These are phyloP conservation scores for Sigmodon hispidus DNA, from an alignment of 2,113 vertebrate genomes.

Conservation along the genomic window DNA sequence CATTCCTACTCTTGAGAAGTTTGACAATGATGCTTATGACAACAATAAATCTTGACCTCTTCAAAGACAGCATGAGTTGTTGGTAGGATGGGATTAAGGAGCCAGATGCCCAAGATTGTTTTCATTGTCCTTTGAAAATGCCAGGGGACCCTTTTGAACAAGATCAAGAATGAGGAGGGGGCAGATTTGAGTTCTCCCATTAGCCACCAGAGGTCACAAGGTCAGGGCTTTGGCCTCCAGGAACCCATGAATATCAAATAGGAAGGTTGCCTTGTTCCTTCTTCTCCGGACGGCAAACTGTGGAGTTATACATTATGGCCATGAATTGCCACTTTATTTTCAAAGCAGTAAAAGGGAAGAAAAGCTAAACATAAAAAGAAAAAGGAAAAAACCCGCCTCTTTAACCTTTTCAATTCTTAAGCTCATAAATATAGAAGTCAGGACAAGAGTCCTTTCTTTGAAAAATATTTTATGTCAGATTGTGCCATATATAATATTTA, in stretches of 20 bases:
- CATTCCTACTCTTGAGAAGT: constrained; percentile 34
- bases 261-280: constrained; percentile 62
- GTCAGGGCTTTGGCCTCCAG: constrained; percentile 57
- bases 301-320: constrained; percentile 57
- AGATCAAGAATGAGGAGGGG: not conserved
- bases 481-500: constrained; percentile 58
- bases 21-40: constrained; percentile 53
- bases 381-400: constrained; percentile 54
- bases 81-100: constrained; percentile 68
- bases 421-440: constrained; percentile 65
- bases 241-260: constrained; percentile 28
- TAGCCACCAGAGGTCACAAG: constrained; percentile 63
- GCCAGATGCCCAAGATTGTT: constrained; percentile 71
- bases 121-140: constrained; percentile 71
- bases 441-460: constrained; percentile 60
- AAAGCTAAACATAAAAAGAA: constrained; percentile 61
- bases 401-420: constrained; percentile 73
- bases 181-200: constrained; percentile 57
- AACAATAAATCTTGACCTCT: constrained; percentile 53
- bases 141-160: constrained; percentile 48
- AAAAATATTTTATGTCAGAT: constrained; percentile 68
- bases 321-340: constrained; percentile 78
- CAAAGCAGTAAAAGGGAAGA: constrained; percentile 67
- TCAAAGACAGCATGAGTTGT: constrained; percentile 63
- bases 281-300: constrained; percentile 29